These are phyloP conservation scores for Castor canadensis DNA, from an alignment of 2,113 vertebrate species.

Conservation along the genomic window DNA sequence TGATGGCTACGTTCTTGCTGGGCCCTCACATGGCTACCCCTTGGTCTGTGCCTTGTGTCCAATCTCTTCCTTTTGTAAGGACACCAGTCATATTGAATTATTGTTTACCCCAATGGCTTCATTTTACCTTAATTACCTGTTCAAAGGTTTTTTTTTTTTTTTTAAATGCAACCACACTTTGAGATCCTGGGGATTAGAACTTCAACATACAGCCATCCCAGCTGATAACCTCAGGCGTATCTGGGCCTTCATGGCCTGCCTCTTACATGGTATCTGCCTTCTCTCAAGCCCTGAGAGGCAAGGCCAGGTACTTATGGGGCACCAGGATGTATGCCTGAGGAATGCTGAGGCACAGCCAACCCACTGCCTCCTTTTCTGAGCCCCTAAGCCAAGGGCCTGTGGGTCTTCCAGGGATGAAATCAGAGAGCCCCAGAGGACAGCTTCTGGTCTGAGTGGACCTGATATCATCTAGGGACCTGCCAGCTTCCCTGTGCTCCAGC, in stretches of 20 bases:
- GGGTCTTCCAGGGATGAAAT: neutral
- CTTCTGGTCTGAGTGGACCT: neutral
- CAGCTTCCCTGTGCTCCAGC: neutral
- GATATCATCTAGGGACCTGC: neutral
- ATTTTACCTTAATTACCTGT: neutral
- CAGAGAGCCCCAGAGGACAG: neutral
- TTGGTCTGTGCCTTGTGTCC: neutral
- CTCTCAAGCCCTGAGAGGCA: neutral
- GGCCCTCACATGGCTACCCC: neutral
- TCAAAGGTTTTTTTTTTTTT: neutral
- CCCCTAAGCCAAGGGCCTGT: neutral
- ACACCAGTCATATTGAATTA: neutral
- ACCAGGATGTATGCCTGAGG: accelerated
- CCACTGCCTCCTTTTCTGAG: neutral
- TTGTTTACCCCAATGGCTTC: neutral
- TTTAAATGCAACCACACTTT: neutral
- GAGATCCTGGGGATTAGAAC: neutral
- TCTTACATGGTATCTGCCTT: neutral
- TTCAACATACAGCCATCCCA: accelerated
- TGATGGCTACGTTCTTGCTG: accelerated
- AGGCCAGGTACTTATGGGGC: accelerated
- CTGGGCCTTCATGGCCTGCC: neutral
- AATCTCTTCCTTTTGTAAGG: neutral
- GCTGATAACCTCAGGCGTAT: too few relatives aligned
- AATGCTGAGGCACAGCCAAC: neutral